Percentiles rank a stretch among this genome's conserved stretches.
phyloP scores from a whole-genome alignment of 2,888 invertebrate genomes.

The Desoria tigrina region DNA sequence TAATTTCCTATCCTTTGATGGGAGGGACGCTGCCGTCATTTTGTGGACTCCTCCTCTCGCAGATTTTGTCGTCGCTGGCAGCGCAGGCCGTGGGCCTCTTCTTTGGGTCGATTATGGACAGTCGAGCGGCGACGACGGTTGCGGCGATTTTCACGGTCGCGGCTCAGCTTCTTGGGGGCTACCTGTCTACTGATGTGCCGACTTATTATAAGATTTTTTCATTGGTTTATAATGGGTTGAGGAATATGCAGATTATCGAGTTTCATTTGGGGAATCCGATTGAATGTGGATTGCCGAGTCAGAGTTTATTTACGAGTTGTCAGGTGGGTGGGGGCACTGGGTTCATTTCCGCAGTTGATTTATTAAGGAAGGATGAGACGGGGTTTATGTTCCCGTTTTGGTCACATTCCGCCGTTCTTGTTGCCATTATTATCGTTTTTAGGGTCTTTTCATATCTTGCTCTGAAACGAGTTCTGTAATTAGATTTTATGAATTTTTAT shows the following conservation, averaged over 20 bases:
- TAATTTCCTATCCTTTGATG: constrained; percentile 75
- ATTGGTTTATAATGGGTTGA: constrained; percentile 76
- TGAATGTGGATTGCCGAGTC: constrained; percentile 7
- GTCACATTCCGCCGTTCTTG: constrained; percentile 35
- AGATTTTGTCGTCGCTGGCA: constrained; percentile 40
- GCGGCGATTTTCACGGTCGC: constrained; percentile 74
- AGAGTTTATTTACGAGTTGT: constrained; percentile 30
- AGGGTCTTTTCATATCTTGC: constrained; percentile 30
- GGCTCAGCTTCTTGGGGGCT: constrained; percentile 74
- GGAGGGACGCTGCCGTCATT: constrained; percentile 56
- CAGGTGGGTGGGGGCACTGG: background rate
- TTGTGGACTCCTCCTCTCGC: constrained; percentile 27
- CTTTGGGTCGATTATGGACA: constrained; percentile 73
- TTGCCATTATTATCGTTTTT: constrained; percentile 28
- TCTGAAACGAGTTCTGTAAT: constrained; percentile 23
- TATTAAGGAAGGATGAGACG: constrained; percentile 25
- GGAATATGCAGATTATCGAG: constrained; percentile 77
- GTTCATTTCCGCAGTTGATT: constrained; percentile 28
- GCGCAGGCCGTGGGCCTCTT: constrained; percentile 71
- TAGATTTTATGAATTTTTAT: too few species aligned
- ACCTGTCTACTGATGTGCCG: constrained; percentile 72
- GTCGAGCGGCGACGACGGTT: constrained; percentile 73
- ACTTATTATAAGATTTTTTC: constrained; percentile 72
- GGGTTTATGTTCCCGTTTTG: constrained; percentile 36
- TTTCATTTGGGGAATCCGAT: constrained; percentile 70